Percentiles rank a stretch among this genome's conserved stretches.
These are phyloP conservation scores for Choristoneura rosaceana DNA, from an alignment of 2,888 invertebrate species.

Conservation along the genomic window DNA sequence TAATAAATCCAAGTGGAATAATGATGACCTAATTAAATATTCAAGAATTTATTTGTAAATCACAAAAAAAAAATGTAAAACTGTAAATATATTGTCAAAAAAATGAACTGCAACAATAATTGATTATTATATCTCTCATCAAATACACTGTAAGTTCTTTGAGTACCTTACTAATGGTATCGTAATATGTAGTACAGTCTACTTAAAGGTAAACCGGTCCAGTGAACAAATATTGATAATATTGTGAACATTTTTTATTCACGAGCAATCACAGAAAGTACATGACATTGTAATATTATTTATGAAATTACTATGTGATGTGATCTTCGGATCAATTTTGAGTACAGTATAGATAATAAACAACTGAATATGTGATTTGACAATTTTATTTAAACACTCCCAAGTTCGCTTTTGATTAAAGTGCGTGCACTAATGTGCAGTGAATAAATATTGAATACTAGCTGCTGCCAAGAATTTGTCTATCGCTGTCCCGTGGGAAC, in stretches of 20 bases:
- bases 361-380: conserved; percentile 88
- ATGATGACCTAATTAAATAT: conserved; percentile 86
- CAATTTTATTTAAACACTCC: conserved; percentile 62
- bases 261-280: conserved; percentile 84
- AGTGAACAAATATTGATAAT: conserved; percentile 85
- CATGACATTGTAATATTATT: conserved; percentile 87
- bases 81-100: conserved; percentile 86
- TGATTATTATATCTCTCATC: conserved; percentile 81
- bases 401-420: not conserved
- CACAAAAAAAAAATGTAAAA: conserved; percentile 85
- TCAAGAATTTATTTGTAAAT: conserved; percentile 86
- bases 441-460: too few relatives aligned
- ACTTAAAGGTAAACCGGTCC: conserved; percentile 83
- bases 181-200: conserved; percentile 79
- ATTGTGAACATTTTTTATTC: conserved; percentile 85
- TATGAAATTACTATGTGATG: conserved; percentile 90
- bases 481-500: too few relatives aligned
- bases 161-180: conserved; percentile 79
- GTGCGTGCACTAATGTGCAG: too few relatives aligned
- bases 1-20: conserved; percentile 84
- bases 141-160: conserved; percentile 83
- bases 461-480: too few relatives aligned
- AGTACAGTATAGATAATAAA: conserved; percentile 91
- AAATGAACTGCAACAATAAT: conserved; percentile 85
- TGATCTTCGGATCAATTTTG: conserved; percentile 90